These are phyloP conservation scores for Phycodurus eques DNA, from an alignment of 2,113 vertebrate genomes.

Conservation along the genomic window DNA sequence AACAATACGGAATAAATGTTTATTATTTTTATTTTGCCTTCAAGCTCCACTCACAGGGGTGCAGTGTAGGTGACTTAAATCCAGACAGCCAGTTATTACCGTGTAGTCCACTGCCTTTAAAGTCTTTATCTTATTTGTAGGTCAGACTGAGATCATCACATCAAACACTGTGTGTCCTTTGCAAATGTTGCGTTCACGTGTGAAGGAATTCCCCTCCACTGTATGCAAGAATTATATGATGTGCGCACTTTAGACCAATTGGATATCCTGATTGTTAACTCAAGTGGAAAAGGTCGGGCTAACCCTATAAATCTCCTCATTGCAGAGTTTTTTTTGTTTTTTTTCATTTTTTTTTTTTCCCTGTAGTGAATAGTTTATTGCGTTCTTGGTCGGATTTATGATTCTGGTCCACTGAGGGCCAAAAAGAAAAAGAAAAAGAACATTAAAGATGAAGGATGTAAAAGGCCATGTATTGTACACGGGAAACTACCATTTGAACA, in stretches of 20 bases:
- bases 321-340: constrained; percentile 11
- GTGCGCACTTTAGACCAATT: constrained; percentile 39
- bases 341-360: constrained; percentile 26
- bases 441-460: constrained; percentile 52
- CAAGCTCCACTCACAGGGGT: neutral
- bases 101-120: neutral
- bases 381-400: constrained; percentile 59
- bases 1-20: neutral
- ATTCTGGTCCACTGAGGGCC: constrained; percentile 39
- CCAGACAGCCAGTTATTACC: neutral
- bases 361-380: constrained; percentile 58
- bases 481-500: constrained; percentile 13
- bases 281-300: constrained; percentile 41
- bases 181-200: constrained; percentile 18
- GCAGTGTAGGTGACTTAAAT: neutral
- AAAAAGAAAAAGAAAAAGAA: constrained; percentile 34
- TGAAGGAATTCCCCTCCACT: constrained; percentile 26
- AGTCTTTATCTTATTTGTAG: constrained; percentile 4
- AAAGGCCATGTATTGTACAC: constrained; percentile 21
- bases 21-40: neutral
- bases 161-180: constrained; percentile 5
- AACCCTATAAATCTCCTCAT: constrained; percentile 58
- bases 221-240: constrained; percentile 46
- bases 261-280: constrained; percentile 62
- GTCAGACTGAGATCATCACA: constrained; percentile 1